Percentiles rank a stretch among this genome's conserved stretches.
Evolutionary conservation across 2,888 invertebrate genomes (phyloP).

Genomic region (Ceriagrion tenellum): DNA sequence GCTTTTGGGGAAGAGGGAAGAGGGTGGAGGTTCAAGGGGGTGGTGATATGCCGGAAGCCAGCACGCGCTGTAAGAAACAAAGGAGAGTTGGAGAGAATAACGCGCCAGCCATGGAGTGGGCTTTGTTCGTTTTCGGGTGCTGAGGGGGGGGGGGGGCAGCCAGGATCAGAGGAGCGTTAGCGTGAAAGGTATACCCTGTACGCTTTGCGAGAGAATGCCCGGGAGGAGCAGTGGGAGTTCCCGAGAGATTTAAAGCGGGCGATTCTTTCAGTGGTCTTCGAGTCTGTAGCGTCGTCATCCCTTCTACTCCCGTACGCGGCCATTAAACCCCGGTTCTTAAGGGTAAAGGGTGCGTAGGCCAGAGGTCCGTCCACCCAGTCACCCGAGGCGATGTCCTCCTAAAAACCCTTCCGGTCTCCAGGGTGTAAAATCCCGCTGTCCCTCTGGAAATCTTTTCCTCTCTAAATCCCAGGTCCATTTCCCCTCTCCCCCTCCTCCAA

Average conservation of each 20-base stretch:
- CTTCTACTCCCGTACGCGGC: neutral
- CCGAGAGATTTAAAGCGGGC: neutral
- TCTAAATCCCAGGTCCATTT: too few relatives aligned
- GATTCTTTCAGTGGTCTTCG: neutral
- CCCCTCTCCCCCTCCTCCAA: too few relatives aligned
- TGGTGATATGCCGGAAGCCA: conserved; percentile 28
- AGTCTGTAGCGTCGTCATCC: neutral
- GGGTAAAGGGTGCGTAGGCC: neutral
- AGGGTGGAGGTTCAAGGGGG: neutral
- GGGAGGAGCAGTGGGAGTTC: neutral
- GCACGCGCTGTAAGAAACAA: conserved; percentile 33
- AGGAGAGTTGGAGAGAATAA: conserved; percentile 7
- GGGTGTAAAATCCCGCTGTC: neutral
- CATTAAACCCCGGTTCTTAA: neutral
- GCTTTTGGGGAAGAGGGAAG: neutral
- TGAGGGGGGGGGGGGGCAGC: too few relatives aligned
- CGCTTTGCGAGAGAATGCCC: neutral
- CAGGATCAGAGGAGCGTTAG: neutral
- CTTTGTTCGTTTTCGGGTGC: neutral
- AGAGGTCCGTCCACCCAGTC: neutral
- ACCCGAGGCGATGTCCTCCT: neutral
- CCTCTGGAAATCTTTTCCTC: neutral
- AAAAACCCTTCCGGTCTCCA: neutral
- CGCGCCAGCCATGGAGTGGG: neutral
- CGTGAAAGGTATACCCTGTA: neutral